Percentiles rank a stretch among this genome's conserved stretches.
Evolutionary conservation across 2,888 invertebrate species (phyloP).

Genomic region (Euplagia quadripunctaria): DNA sequence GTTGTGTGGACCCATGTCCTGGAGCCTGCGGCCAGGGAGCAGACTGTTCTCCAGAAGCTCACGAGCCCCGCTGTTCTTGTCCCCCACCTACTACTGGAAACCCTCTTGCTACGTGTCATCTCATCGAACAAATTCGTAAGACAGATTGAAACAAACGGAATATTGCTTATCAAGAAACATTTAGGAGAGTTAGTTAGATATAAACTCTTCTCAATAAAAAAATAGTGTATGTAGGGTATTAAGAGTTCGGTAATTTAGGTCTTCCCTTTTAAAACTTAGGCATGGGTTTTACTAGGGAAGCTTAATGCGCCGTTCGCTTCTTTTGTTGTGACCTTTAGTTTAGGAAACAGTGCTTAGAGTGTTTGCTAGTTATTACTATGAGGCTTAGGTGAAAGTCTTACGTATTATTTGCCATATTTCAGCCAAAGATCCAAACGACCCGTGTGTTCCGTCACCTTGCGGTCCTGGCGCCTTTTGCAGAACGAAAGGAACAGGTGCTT

Average conservation of each 20-base stretch:
- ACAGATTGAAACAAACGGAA: slow-evolving; percentile 74
- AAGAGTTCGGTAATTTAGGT: slow-evolving; percentile 65
- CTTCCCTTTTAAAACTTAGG: slow-evolving; percentile 86
- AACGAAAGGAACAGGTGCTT: slow-evolving; percentile 90
- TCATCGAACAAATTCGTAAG: slow-evolving; percentile 84
- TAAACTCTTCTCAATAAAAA: not conserved
- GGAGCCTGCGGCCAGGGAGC: slow-evolving; percentile 92
- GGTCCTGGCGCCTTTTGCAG: slow-evolving; percentile 94
- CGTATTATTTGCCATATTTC: slow-evolving; percentile 56
- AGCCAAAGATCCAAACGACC: slow-evolving; percentile 87
- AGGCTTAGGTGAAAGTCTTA: slow-evolving; percentile 25
- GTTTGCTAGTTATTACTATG: slow-evolving; percentile 56
- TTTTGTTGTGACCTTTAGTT: slow-evolving; percentile 45
- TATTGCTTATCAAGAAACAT: slow-evolving; percentile 63
- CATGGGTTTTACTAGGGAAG: slow-evolving; percentile 86
- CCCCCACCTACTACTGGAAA: slow-evolving; percentile 90
- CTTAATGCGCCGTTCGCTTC: slow-evolving; percentile 63
- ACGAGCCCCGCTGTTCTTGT: slow-evolving; percentile 91
- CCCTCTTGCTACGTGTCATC: slow-evolving; percentile 90
- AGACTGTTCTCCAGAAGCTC: slow-evolving; percentile 90
- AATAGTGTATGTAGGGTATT: slow-evolving; percentile 35
- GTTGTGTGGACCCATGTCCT: slow-evolving; percentile 92
- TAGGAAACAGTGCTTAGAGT: slow-evolving; percentile 67
- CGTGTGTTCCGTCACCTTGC: slow-evolving; percentile 95
- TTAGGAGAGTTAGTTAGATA: slow-evolving; percentile 4